Evolutionary conservation across 2,888 invertebrate genomes (phyloP), one percentile per base, ranked within the genome.

Genomic region (Nyleta sp.): DNA sequence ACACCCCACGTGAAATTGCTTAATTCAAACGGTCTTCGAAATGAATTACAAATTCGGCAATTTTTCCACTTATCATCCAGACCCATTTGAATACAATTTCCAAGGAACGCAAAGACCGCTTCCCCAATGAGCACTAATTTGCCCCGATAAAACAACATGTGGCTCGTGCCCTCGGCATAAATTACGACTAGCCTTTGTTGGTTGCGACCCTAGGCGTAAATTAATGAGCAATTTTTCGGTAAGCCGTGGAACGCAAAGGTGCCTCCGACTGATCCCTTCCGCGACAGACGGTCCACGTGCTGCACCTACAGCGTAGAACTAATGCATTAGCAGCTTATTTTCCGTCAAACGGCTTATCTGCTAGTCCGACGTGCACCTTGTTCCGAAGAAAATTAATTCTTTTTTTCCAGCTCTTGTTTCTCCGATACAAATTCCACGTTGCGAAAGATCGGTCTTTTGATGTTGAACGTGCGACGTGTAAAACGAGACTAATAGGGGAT

Each of bases 231-330:
- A 84, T 83, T 83, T 83, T 80, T 84, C 75, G 82, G 82, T 82
- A 84, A 83, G 84, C 82, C 83, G 79, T 85, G 83, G 84, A 85
- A 85, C 80, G 64, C 80, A 80, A 77, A 70, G 68, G 78, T 78
- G 68, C 76, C 73, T 59, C 52, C 46, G 35, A 48, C 65, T 42
- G 64, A 76, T 78, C 80, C 72, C 72, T 75, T 78, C 79, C 80
- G 64, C 81, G 79, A 84, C 85, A 85, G 83, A 85, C 84, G 85
- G 85, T 84, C 85, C 84, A 84, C 80, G 82, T n/a, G 80, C 78
- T 60, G 64, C 59, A 64, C 59, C 50, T 38, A 53, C 48, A 70
- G 50, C 57, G 55, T 78, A 81, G 78, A 83, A 84, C 82, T 74
- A 84, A 84, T 83, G 67, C 75, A 83, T 82, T 83, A 80, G 59